These are phyloP conservation scores for Anagyrus pseudococci DNA, from an alignment of 2,888 invertebrate species.

Conservation along the genomic window DNA sequence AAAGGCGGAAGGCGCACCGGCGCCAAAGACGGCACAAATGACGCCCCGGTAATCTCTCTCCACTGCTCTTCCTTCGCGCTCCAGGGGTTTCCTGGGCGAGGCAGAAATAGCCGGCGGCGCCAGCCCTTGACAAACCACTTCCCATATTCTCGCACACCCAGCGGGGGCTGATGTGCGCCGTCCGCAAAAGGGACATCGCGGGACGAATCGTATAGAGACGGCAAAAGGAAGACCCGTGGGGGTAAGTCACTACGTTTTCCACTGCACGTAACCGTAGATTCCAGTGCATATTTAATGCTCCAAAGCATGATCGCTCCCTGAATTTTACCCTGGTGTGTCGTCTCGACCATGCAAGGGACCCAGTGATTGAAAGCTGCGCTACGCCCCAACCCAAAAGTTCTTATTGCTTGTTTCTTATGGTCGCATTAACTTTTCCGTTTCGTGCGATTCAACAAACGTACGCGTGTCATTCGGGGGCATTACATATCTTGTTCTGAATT, in stretches of 20 bases:
- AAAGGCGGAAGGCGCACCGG: too few species aligned
- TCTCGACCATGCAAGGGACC: slow-evolving; percentile 46
- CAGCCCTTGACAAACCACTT: slow-evolving; percentile 55
- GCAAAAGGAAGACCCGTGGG: background rate
- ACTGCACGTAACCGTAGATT: slow-evolving; percentile 59
- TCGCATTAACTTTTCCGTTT: slow-evolving; percentile 60
- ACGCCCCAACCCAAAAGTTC: too few species aligned
- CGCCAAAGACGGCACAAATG: background rate
- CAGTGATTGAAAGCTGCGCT: slow-evolving; percentile 61
- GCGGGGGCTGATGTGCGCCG: too few species aligned
- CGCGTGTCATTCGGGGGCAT: background rate
- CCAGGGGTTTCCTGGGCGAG: slow-evolving; percentile 21
- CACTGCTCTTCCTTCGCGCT: background rate
- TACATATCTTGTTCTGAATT: too few species aligned
- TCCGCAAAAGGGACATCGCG: too few species aligned
- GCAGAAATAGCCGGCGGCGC: slow-evolving; percentile 40
- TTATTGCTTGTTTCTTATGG: too few species aligned
- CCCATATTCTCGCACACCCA: slow-evolving; percentile 52
- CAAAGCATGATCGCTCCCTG: slow-evolving; percentile 56
- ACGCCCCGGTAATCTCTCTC: background rate
- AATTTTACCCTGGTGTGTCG: slow-evolving; percentile 60
- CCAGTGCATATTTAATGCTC: slow-evolving; percentile 60
- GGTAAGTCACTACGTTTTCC: background rate
- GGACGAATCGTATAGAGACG: background rate
- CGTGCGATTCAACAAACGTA: slow-evolving; percentile 38